A percentile compares a stretch with the other conserved stretches of the same genome.
phyloP scores from a whole-genome alignment of 2,797 vertebrate species.

The Xiphophorus birchmanni region DNA sequence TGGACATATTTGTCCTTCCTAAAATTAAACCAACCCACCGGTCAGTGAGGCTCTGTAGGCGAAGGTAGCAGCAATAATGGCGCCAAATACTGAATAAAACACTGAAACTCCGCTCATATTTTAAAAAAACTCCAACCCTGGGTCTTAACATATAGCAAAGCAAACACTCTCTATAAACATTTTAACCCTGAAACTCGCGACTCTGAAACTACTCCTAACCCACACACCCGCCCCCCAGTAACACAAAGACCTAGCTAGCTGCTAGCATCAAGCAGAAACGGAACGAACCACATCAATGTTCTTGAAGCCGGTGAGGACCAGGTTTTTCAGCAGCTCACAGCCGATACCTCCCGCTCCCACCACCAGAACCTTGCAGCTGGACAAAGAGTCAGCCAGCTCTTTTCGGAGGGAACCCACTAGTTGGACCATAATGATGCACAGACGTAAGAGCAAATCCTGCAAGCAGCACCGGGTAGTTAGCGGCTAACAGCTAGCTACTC shows the following conservation, averaged over 20 bases:
- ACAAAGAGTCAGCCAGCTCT: slow-evolving; percentile 89
- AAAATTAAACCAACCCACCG: neutral
- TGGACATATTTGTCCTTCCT: neutral
- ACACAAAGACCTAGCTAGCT: slow-evolving; percentile 68
- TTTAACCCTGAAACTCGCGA: neutral
- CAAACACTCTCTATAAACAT: accelerated
- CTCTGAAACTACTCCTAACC: slow-evolving; percentile 18
- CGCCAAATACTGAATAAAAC: slow-evolving; percentile 58
- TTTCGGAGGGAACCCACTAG: slow-evolving; percentile 86
- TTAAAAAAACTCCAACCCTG: accelerated
- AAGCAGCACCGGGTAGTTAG: slow-evolving; percentile 45
- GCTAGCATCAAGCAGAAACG: slow-evolving; percentile 37
- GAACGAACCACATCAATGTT: slow-evolving; percentile 93
- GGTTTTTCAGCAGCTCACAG: slow-evolving; percentile 95
- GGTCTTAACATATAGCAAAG: accelerated
- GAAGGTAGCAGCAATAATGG: slow-evolving; percentile 55
- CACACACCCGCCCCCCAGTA: slow-evolving; percentile 12
- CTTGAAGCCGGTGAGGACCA: slow-evolving; percentile 94
- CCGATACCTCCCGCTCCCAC: slow-evolving; percentile 97
- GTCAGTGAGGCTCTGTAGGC: slow-evolving; percentile 10
- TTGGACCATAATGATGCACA: slow-evolving; percentile 81
- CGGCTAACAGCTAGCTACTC: slow-evolving; percentile 40
- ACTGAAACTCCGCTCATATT: neutral
- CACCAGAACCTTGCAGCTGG: slow-evolving; percentile 88
- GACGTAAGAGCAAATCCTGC: slow-evolving; percentile 37